These are phyloP conservation scores for Eueides isabella DNA, from an alignment of 1,140 invertebrate species.

Conservation along the genomic window DNA sequence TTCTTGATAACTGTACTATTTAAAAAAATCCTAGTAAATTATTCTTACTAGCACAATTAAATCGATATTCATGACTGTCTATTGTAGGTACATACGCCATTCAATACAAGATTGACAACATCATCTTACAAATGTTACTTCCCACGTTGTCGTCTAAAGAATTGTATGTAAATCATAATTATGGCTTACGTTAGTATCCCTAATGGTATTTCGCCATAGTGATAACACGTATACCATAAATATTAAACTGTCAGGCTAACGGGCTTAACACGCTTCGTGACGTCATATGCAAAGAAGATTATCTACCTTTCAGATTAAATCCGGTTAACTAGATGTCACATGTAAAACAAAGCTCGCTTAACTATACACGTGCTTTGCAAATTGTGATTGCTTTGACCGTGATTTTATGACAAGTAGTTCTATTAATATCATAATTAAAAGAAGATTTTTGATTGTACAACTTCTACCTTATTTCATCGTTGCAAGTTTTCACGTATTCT, in stretches of 20 bases:
- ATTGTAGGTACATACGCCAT: too few species aligned
- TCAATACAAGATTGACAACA: background rate
- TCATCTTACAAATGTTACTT: background rate
- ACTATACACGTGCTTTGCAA: background rate
- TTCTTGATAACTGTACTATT: too few species aligned
- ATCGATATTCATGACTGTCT: background rate
- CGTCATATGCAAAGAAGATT: constrained; percentile 64
- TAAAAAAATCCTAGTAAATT: too few species aligned
- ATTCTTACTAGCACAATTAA: background rate
- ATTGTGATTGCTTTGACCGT: constrained; percentile 1
- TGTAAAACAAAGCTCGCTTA: background rate
- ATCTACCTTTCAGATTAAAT: constrained; percentile 50
- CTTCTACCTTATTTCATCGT: background rate
- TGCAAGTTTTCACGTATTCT: background rate
- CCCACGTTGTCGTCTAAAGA: background rate
- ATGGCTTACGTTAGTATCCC: constrained; percentile 36
- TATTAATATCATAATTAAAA: too few species aligned
- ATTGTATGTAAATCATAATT: constrained; percentile 1
- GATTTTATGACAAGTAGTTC: background rate
- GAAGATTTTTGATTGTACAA: background rate
- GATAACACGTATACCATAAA: constrained; percentile 69
- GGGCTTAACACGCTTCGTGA: constrained; percentile 59
- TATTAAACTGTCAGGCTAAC: constrained; percentile 67
- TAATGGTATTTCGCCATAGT: constrained; percentile 63
- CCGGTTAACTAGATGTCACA: constrained; percentile 24